Percentiles rank a stretch among this genome's conserved stretches.
Conservation (phyloP, 2,797 vertebrate species). For the Betta splendens region DNA sequence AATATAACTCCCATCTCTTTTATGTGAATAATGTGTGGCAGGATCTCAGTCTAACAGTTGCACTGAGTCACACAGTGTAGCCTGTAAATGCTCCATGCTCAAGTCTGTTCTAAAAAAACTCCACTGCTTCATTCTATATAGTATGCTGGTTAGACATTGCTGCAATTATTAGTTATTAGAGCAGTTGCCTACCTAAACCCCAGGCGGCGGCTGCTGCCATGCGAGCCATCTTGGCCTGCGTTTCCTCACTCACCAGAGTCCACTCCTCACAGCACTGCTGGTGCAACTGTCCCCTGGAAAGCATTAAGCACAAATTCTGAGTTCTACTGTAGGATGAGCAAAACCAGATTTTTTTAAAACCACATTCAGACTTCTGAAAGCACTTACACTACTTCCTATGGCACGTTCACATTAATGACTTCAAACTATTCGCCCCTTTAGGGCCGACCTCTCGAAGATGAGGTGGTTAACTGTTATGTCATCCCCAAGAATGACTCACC, state of each 20-base stretch:
- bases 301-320: conserved; percentile 33
- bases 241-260: conserved; percentile 95
- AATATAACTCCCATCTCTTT: conserved; percentile 53
- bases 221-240: conserved; percentile 97
- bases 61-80: conserved; percentile 4
- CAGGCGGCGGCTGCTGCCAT: conserved; percentile 99
- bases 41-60: conserved; percentile 24
- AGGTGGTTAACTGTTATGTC: conserved; percentile 41
- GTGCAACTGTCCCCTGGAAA: conserved; percentile 93
- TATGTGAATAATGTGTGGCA: conserved; percentile 31
- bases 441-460: conserved; percentile 28
- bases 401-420: neutral
- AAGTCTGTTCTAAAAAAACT: neutral
- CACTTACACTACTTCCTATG: neutral
- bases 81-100: conserved; percentile 5
- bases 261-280: conserved; percentile 99
- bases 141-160: neutral
- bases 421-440: conserved; percentile 41
- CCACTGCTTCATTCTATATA: neutral
- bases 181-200: conserved; percentile 90
- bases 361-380: conserved; percentile 8
- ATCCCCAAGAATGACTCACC: conserved; percentile 12
- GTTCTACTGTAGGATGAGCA: neutral
- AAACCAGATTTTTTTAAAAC: conserved; percentile 4
- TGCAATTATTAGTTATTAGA: neutral